Evolutionary conservation across 2,797 vertebrate genomes (phyloP).

Genomic region (Caiman crocodilus): DNA sequence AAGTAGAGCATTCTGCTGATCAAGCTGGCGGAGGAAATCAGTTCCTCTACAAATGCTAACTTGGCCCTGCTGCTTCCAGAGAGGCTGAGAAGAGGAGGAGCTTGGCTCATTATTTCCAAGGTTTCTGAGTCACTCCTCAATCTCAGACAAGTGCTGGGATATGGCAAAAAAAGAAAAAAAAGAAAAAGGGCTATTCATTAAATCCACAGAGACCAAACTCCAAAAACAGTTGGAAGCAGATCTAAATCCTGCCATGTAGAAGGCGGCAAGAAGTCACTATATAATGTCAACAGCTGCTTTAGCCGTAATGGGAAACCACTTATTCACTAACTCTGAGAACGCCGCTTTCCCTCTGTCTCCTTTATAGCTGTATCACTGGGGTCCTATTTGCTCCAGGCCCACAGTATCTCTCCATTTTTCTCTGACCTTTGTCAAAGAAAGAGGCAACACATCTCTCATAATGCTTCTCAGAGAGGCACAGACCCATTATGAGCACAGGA

Average conservation of each 20-base stretch:
- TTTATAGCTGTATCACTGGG: not conserved
- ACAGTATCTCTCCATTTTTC: not conserved
- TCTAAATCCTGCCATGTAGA: not conserved
- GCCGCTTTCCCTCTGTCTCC: not conserved
- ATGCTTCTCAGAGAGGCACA: not conserved
- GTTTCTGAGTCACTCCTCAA: not conserved
- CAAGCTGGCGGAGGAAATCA: not conserved
- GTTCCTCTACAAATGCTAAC: constrained; percentile 41
- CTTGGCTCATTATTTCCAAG: not conserved
- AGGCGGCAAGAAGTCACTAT: not conserved
- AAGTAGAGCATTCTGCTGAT: constrained; percentile 17
- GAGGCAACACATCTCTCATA: not conserved
- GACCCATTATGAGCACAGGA: not conserved
- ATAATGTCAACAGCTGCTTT: not conserved
- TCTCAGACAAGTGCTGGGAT: not conserved
- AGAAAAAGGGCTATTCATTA: not conserved
- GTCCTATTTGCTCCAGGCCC: not conserved
- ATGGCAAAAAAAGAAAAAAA: constrained; percentile 4
- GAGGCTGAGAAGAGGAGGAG: not conserved
- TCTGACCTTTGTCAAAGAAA: not conserved
- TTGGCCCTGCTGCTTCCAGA: not conserved
- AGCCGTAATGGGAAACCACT: constrained; percentile 24
- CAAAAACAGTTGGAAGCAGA: not conserved
- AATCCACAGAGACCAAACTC: not conserved
- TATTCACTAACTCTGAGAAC: not conserved